Base-by-base conservation (phyloP, 2,113 vertebrate species). In the Aphyosemion australe region DNA sequence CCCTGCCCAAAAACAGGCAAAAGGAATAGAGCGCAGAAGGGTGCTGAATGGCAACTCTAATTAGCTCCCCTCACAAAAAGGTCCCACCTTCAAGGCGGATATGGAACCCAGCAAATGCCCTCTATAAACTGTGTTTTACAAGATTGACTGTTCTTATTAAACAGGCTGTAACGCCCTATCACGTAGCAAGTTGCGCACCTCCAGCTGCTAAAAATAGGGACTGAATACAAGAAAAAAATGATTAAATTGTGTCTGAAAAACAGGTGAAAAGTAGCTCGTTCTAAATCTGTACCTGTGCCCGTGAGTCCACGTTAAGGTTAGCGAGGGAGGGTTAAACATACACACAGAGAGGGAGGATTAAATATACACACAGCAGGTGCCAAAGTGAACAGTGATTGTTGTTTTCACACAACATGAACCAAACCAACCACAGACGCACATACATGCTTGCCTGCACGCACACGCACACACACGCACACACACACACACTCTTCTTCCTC, bases 191-290 rank as follows among this genome's bases (percentile, higher is more conserved):
- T 83, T 82, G 83, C 58, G 63, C 61, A 88, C 72, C 83, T 80
- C 68, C 70, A 74, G 63, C 67, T 74, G 78, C 78, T 86, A 84
- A 85, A 91, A 87, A 90, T 82, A 88, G 53, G 52, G 58, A 16
- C 47, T 85, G 37, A 79, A 86, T 54, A 74, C 45, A 83, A 60
- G 84, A 88, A 85, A 74, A 53, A 37, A 37, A 26, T 37, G 63
- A 47, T 11, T 52, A 49, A 45, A 59, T 66, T 18, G 51, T 52
- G 66, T 67, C 26, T 39, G 4, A 50, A 61, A 60, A 55, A 68
- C 37, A 14, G 1, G 1, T 2, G 51, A 50, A 49, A 64, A 72
- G 19, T 39, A 57, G 57, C 71, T 70, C 39, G 21, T 52, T 55
- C 68, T 65, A 63, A 48, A 56, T 67, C 26, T 48, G 34, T 18